phyloP scores from a whole-genome alignment of 1,140 invertebrate species.

The Anastatus disparis region DNA sequence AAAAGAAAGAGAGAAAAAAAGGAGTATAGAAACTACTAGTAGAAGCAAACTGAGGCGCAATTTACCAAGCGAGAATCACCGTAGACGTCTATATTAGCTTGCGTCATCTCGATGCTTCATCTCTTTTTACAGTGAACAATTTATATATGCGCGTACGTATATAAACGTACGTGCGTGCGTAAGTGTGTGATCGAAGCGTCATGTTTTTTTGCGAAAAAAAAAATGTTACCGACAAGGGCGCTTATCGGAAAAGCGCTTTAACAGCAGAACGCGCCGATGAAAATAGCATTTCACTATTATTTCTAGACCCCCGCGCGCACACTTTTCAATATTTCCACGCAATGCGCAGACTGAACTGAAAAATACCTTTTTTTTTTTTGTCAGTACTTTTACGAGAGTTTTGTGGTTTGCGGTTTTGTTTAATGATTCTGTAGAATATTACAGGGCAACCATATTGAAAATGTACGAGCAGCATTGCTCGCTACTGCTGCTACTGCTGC shows the following conservation, averaged over 20 bases:
- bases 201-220: conserved; percentile 6
- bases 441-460: neutral
- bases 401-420: conserved; percentile 16
- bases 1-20: no score
- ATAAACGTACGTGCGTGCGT: no score
- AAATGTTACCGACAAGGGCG: neutral
- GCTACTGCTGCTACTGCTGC: no score
- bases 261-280: neutral
- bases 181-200: no score
- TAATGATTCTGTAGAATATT: neutral
- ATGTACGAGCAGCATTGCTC: neutral
- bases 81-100: neutral
- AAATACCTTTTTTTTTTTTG: neutral
- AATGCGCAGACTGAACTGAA: neutral
- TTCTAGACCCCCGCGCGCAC: neutral
- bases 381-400: neutral
- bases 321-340: neutral
- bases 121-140: neutral
- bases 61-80: neutral
- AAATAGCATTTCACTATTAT: conserved; percentile 1
- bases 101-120: neutral
- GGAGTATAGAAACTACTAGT: no score
- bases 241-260: conserved; percentile 13
- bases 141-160: no score
- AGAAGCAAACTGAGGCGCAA: no score